Evolutionary conservation across 1,140 invertebrate genomes (phyloP).

Genomic region (Hyles euphorbiae): DNA sequence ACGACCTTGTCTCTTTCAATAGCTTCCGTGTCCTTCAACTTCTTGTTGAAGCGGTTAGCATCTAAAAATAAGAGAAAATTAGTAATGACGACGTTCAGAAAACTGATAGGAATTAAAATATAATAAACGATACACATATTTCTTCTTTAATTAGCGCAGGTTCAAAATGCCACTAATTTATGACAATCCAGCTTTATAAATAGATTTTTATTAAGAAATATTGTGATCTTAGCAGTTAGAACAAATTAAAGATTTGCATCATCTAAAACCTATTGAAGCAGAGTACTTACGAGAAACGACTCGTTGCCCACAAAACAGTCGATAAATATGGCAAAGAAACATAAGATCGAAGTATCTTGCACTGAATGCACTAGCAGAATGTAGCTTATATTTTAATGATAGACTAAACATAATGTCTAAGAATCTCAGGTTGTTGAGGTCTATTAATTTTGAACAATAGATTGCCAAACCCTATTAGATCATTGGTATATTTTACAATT

Average conservation of each 20-base stretch:
- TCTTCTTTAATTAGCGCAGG: too few species aligned
- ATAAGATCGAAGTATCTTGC: too few species aligned
- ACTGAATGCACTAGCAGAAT: too few species aligned
- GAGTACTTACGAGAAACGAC: not conserved
- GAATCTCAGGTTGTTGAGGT: slow-evolving; percentile 14
- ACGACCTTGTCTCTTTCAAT: slow-evolving; percentile 93
- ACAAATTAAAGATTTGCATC: too few species aligned
- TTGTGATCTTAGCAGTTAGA: too few species aligned
- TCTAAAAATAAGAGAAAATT: slow-evolving; percentile 76
- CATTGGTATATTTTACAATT: too few species aligned
- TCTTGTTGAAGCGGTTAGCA: slow-evolving; percentile 97
- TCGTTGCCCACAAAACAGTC: not conserved
- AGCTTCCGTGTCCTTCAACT: slow-evolving; percentile 93
- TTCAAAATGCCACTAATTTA: too few species aligned
- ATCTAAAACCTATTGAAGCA: too few species aligned
- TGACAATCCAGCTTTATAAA: too few species aligned
- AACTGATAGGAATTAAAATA: not conserved
- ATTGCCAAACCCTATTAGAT: not conserved
- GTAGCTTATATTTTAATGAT: not conserved
- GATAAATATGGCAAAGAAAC: not conserved
- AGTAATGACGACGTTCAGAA: not conserved
- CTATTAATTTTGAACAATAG: slow-evolving; percentile 28
- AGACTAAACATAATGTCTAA: too few species aligned
- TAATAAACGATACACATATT: not conserved
- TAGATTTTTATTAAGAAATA: too few species aligned